Percentiles rank a stretch among this genome's conserved stretches.
Evolutionary conservation across 2,888 invertebrate genomes (phyloP).

Genomic region (Pelosia muscerda): DNA sequence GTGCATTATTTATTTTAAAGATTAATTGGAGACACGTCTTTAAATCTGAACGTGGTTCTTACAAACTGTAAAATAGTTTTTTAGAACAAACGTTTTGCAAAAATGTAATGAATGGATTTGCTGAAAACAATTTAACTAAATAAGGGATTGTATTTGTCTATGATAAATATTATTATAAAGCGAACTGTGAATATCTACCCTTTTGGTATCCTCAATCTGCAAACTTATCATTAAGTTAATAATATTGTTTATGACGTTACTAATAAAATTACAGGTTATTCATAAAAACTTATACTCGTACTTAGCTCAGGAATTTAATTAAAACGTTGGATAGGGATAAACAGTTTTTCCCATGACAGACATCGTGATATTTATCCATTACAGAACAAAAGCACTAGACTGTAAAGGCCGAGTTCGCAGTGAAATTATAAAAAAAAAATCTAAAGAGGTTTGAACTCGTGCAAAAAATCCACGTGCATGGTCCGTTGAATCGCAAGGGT

Average conservation of each 20-base stretch:
- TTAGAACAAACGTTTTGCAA: neutral
- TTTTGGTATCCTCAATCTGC: too few species aligned
- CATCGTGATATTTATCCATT: conserved; percentile 57
- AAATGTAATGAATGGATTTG: neutral
- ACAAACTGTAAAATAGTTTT: neutral
- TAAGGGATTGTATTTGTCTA: neutral
- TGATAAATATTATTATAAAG: too few species aligned
- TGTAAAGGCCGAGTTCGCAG: conserved; percentile 74
- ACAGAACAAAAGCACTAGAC: conserved; percentile 68
- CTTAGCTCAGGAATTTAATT: conserved; percentile 27
- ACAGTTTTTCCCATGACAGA: conserved; percentile 40
- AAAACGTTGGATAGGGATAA: conserved; percentile 30
- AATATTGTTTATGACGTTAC: neutral
- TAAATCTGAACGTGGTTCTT: neutral
- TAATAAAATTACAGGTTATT: neutral
- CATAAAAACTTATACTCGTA: too few species aligned
- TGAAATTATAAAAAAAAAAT: conserved; percentile 52
- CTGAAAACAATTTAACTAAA: neutral
- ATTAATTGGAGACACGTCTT: conserved; percentile 6
- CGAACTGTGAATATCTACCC: too few species aligned
- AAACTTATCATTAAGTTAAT: too few species aligned
- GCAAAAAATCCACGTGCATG: conserved; percentile 78
- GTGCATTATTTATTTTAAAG: conserved; percentile 21
- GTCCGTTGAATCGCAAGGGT: conserved; percentile 73
- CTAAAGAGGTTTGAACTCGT: conserved; percentile 61